Base-by-base conservation (phyloP, 2,797 vertebrate species). In the Pseudocheirus occidentalis region DNA sequence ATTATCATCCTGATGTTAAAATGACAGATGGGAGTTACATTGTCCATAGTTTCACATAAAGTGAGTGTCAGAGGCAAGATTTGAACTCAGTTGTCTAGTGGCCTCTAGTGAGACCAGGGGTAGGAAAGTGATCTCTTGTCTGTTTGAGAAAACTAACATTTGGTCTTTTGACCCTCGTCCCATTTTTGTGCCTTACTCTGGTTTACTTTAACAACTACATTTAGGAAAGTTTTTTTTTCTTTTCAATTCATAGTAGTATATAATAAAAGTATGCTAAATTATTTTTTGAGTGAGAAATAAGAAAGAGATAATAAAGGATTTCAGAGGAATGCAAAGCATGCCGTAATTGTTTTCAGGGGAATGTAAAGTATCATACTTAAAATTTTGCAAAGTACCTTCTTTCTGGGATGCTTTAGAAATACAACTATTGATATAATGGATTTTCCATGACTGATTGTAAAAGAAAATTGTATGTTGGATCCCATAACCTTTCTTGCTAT, bases 111-210 rank as follows among this genome's bases (percentile, higher is more conserved):
- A 97, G 46, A 55, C 92, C 95, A 55, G 57, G 0, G 93, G 2
- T 96, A 91, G 95, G 94, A 96, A 95, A 96, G 93, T 94, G 55
- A 90, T 92, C 52, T 40, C 55, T 29, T 94, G 87, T 90, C 5
- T 94, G 96, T 94, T 90, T 95, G 92, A 66, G 95, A 95, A 92
- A 91, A 13, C 90, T 91, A 89, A 93, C 93, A 96, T 96, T 94
- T 96, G 94, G 62, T 93, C 95, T 81, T 73, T 95, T 93, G 94
- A 92, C 24, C 59, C 0, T 94, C 96, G 57, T 29, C 91, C 12
- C 56, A n/a, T 94, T 96, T 46, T 87, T 87, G 40, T 46, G 1
- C 40, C 40, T 46, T 94, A 87, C 29, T 97, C 55, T 57, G 6
- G 93, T 97, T 96, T 92, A 24, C 52, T 94, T 3, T 55, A 93